phyloP scores from a whole-genome alignment of 2,888 invertebrate genomes.

The Cryptophagus acutangulus region DNA sequence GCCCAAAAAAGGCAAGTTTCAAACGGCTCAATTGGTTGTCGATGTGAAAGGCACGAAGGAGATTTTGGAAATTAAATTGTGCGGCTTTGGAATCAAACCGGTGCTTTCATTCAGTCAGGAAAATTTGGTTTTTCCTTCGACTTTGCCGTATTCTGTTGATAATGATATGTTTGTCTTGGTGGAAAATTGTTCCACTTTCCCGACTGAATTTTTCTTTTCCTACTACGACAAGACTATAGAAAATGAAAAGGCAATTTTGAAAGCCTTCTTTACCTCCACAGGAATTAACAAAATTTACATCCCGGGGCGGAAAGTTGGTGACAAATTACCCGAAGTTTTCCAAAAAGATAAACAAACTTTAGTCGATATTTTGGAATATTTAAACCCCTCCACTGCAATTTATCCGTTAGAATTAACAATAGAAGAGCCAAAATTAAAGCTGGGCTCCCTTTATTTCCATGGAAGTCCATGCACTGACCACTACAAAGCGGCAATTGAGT shows the following conservation, averaged over 20 bases:
- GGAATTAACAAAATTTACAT: conserved; percentile 44
- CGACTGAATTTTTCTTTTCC: conserved; percentile 64
- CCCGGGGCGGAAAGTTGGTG: conserved; percentile 41
- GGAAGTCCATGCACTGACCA: conserved; percentile 46
- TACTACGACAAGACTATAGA: conserved; percentile 64
- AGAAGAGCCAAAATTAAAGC: no score
- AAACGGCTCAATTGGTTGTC: conserved; percentile 36
- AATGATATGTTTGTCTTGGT: conserved; percentile 49
- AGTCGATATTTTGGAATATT: no score
- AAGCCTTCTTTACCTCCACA: no score
- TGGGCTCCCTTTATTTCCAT: conserved; percentile 49
- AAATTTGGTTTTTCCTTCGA: conserved; percentile 56
- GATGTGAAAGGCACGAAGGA: conserved; percentile 52
- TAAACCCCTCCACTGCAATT: no score
- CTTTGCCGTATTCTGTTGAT: conserved; percentile 52
- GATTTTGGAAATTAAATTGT: conserved; percentile 49
- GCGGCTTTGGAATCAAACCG: conserved; percentile 54
- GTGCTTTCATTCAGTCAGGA: conserved; percentile 51
- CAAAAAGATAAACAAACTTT: no score
- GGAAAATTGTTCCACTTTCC: conserved; percentile 60
- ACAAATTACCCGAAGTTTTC: conserved; percentile 38
- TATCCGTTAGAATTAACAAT: no score
- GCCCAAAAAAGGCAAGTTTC: conserved; percentile 50
- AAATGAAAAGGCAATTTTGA: no score
- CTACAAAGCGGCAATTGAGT: conserved; percentile 36